phyloP scores from a whole-genome alignment of 2,797 vertebrate genomes.

The Adrianichthys oophorus region DNA sequence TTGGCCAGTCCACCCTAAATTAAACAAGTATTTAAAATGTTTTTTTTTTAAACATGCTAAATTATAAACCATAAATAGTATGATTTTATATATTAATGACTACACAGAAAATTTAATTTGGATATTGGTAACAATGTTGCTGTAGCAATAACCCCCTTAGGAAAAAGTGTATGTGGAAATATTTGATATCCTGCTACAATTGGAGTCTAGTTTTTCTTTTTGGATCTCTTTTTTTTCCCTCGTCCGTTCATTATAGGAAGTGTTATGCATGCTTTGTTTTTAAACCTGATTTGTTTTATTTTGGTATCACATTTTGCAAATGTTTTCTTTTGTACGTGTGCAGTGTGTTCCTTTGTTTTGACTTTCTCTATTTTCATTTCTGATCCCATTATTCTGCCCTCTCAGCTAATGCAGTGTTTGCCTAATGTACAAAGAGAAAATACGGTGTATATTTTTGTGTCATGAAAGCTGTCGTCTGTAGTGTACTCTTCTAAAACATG shows the following conservation, averaged over 20 bases:
- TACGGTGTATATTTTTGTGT: slow-evolving; percentile 99
- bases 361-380: slow-evolving; percentile 44
- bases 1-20: slow-evolving; percentile 73
- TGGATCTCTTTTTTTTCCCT: slow-evolving; percentile 49
- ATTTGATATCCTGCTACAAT: slow-evolving; percentile 53
- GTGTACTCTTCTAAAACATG: slow-evolving; percentile 98
- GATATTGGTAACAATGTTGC: slow-evolving; percentile 66
- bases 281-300: slow-evolving; percentile 67
- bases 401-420: slow-evolving; percentile 81
- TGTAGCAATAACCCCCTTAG: slow-evolving; percentile 78
- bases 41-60: slow-evolving; percentile 23
- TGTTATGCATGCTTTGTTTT: slow-evolving; percentile 87
- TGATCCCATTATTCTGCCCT: slow-evolving; percentile 74
- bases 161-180: slow-evolving; percentile 52
- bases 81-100: slow-evolving; percentile 52
- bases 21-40: slow-evolving; percentile 61
- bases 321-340: slow-evolving; percentile 62
- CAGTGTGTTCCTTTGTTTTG: slow-evolving; percentile 56
- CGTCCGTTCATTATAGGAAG: slow-evolving; percentile 80
- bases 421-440: slow-evolving; percentile 97
- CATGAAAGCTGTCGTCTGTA: slow-evolving; percentile 97
- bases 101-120: slow-evolving; percentile 64
- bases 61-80: slow-evolving; percentile 42
- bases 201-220: slow-evolving; percentile 41
- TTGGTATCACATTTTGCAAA: background rate